Evolutionary conservation across 1,140 invertebrate species (phyloP), one percentile per base, ranked within the genome.

Genomic region (Megalopta genalis): DNA sequence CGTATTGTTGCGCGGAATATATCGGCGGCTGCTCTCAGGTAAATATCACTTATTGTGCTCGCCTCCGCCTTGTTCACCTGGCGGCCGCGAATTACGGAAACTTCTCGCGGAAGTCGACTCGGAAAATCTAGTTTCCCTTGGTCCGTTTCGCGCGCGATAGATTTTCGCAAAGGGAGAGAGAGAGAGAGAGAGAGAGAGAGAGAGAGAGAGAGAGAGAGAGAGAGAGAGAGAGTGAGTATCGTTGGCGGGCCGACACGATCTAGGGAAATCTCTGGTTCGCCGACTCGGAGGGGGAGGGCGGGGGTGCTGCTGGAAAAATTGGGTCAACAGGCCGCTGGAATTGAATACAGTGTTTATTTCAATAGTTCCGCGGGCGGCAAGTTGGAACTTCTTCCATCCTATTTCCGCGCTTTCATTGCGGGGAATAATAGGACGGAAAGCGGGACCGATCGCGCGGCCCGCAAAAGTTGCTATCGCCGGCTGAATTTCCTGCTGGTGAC

Each of bases 401-500:
- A 74, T 79, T 79, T 79, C 70, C 77, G 77, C 16, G 77, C 77
- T 74, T 79, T 72, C 77, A 74, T 79, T 67, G 64, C 62, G 46
- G 52, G 71, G 71, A 67, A 79, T 79, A 79, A 79, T 79, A 49
- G 77, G 27, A 74, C 77, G 77, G 77, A 79, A 79, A 74, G 63
- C 71, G 42, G 54, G 77, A 74, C 52, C 77, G 71, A 79, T 79
- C 77, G 77, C 52, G 77, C 39, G 52, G 70, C 14, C 27, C 52
- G 71, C 77, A 39, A 67, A 79, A 79, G 71, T 79, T 74, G 64
- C 70, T 73, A 79, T 79, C 77, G 77, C 77, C 54, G 70, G 52
- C 27, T 74, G 70, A 79, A 79, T 79, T 79, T 83, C 57, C 62
- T 73, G 78, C 63, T 64, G 54, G n/a, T 80, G 78, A 80, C 67